phyloP scores from a whole-genome alignment of 2,113 vertebrate genomes.

The Zeus faber region DNA sequence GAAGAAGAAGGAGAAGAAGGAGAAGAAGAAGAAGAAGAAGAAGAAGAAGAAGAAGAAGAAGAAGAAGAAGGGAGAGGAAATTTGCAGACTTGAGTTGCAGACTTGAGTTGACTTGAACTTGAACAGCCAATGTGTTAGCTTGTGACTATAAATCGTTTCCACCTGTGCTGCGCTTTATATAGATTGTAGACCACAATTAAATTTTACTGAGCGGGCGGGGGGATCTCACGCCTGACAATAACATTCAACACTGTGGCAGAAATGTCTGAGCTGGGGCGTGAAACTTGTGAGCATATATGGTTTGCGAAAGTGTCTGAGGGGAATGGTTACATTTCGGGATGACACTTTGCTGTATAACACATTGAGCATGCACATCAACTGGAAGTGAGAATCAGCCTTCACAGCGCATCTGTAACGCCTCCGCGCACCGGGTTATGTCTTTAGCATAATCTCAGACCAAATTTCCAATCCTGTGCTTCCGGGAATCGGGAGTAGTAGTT shows the following conservation, averaged over 20 bases:
- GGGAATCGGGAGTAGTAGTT: too few relatives aligned
- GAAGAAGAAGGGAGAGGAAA: not conserved
- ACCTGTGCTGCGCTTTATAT: too few relatives aligned
- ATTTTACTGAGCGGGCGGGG: not conserved
- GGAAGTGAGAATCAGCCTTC: slow-evolving; percentile 50
- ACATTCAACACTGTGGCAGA: slow-evolving; percentile 49
- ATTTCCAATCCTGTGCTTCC: too few relatives aligned
- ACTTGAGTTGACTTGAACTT: not conserved
- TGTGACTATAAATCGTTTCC: too few relatives aligned
- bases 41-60: slow-evolving; percentile 2
- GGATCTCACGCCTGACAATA: slow-evolving; percentile 24
- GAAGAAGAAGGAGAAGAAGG: slow-evolving; percentile 5
- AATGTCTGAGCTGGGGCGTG: slow-evolving; percentile 35
- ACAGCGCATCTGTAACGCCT: slow-evolving; percentile 42
- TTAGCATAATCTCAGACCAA: too few relatives aligned
- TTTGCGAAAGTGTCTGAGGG: slow-evolving; percentile 23
- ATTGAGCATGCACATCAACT: slow-evolving; percentile 40
- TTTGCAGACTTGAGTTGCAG: slow-evolving; percentile 4
- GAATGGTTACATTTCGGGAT: slow-evolving; percentile 25
- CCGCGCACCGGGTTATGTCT: too few relatives aligned
- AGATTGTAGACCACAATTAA: not conserved
- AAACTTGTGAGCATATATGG: slow-evolving; percentile 22
- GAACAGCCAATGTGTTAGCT: not conserved
- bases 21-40: not conserved
- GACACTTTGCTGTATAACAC: slow-evolving; percentile 32